These are phyloP conservation scores for Cygnus buccinator DNA, from an alignment of 2,113 vertebrate species.

Conservation along the genomic window DNA sequence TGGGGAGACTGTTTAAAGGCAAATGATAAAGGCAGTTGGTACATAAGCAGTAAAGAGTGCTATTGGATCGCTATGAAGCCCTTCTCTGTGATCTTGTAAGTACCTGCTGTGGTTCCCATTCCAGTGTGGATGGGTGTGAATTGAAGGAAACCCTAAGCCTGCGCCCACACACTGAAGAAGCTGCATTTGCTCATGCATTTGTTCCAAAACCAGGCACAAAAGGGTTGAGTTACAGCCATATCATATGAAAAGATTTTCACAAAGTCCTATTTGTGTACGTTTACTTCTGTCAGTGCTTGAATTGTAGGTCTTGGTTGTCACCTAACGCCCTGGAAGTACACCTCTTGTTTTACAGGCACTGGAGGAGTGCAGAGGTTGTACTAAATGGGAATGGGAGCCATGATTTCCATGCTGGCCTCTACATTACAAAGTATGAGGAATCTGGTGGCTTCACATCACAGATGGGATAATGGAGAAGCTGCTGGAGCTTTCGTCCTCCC, in stretches of 20 bases:
- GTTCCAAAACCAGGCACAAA: background rate
- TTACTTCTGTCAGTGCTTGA: background rate
- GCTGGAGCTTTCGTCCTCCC: background rate
- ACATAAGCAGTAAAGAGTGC: background rate
- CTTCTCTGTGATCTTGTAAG: background rate
- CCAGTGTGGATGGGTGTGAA: background rate
- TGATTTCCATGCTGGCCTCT: background rate
- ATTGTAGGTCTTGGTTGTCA: background rate
- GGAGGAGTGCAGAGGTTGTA: background rate
- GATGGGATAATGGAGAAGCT: background rate
- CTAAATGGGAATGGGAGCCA: background rate
- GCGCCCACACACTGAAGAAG: background rate
- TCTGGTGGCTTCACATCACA: background rate
- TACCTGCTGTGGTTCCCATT: background rate
- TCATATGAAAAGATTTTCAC: background rate
- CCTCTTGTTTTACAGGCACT: background rate
- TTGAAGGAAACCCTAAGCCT: background rate
- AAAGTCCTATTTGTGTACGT: background rate
- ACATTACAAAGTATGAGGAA: background rate
- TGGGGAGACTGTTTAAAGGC: background rate
- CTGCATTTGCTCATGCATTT: background rate
- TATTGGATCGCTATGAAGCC: background rate
- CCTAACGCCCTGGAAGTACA: background rate
- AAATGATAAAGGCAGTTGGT: background rate
- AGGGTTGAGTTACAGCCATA: background rate